These are phyloP conservation scores for Argya squamiceps DNA, from an alignment of 2,797 vertebrate species.

Conservation along the genomic window DNA sequence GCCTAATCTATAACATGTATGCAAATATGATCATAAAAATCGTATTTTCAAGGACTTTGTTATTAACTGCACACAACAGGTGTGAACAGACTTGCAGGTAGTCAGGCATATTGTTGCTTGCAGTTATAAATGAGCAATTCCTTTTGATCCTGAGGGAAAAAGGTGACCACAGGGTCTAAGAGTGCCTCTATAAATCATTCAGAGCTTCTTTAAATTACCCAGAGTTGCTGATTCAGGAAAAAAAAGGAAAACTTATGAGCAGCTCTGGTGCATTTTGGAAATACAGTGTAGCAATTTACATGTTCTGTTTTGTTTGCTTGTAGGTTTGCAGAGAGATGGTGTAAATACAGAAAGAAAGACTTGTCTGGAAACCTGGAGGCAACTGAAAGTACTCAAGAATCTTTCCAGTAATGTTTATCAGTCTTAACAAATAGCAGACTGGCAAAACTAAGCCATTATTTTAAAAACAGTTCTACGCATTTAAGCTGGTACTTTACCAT, in stretches of 20 bases:
- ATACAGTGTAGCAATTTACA: not conserved
- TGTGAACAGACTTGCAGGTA: not conserved
- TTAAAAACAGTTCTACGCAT: not conserved
- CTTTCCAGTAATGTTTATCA: not conserved
- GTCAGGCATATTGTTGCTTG: not conserved
- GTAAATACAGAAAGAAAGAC: not conserved
- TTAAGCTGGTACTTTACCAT: not conserved
- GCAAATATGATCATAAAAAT: not conserved
- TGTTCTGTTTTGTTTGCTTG: not conserved
- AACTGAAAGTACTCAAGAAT: not conserved
- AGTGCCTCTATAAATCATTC: not conserved
- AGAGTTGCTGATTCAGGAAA: not conserved
- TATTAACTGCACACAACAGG: not conserved
- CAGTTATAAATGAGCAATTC: not conserved
- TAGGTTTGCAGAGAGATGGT: not conserved
- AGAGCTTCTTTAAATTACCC: conserved; percentile 4
- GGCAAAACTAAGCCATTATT: not conserved
- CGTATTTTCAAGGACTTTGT: not conserved
- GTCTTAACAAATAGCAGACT: not conserved
- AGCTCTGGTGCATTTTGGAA: not conserved
- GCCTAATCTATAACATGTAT: not conserved
- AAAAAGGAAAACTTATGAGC: not conserved
- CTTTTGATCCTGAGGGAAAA: not conserved
- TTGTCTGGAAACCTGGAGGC: not conserved
- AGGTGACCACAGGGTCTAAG: not conserved